Conservation (phyloP, 2,113 vertebrate genomes). For the Pseudorhombus dupliciocellatus region DNA sequence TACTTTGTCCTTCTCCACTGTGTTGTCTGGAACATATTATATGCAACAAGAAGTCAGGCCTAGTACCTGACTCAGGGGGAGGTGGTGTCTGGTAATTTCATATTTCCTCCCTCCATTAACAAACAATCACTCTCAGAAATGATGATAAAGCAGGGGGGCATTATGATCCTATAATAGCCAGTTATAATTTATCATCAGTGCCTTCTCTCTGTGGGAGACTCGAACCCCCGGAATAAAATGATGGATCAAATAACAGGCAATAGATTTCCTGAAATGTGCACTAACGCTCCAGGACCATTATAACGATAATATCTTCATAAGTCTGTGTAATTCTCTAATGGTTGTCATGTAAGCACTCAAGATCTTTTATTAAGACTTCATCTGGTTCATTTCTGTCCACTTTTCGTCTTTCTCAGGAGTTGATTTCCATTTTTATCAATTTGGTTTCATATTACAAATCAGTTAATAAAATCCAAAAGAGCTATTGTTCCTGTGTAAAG, state of each 20-base stretch:
- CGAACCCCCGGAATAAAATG: constrained; percentile 45
- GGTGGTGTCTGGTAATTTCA: constrained; percentile 49
- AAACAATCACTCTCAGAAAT: constrained; percentile 43
- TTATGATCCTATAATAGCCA: constrained; percentile 63
- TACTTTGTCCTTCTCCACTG: constrained; percentile 90
- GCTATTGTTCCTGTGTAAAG: not conserved
- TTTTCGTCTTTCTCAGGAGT: not conserved
- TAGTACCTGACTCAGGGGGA: constrained; percentile 17
- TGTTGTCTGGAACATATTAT: constrained; percentile 82
- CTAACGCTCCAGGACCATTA: constrained; percentile 37
- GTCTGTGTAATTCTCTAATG: constrained; percentile 57
- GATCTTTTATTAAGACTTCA: constrained; percentile 23
- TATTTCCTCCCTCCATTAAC: constrained; percentile 59
- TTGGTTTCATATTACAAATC: constrained; percentile 2
- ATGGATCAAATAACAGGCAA: constrained; percentile 55
- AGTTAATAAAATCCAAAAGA: constrained; percentile 15
- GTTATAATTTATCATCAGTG: constrained; percentile 66
- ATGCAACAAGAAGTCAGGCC: constrained; percentile 20
- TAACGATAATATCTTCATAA: constrained; percentile 64
- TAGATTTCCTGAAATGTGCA: constrained; percentile 55
- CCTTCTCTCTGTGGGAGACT: constrained; percentile 38
- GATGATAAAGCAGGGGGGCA: constrained; percentile 58
- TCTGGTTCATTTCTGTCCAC: constrained; percentile 22
- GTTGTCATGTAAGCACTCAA: constrained; percentile 34
- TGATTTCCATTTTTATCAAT: constrained; percentile 13